A percentile compares a stretch with the other conserved stretches of the same genome.
Evolutionary conservation across 2,888 invertebrate species (phyloP).

Genomic region (Synanthedon andrenaeformis): DNA sequence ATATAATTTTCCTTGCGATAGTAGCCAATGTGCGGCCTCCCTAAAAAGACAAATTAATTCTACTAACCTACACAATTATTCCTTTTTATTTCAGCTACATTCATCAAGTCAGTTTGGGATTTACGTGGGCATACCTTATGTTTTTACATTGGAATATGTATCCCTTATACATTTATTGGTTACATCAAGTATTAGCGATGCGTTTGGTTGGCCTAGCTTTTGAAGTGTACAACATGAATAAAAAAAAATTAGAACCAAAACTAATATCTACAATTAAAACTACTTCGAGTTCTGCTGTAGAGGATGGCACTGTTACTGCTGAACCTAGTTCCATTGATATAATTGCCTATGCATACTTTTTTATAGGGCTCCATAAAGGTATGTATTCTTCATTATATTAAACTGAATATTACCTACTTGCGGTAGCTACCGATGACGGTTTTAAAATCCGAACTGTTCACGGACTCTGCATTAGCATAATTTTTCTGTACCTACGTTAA

Average conservation of each 20-base stretch:
- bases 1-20: too few species aligned
- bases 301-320: slow-evolving; percentile 5
- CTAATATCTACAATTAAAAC: slow-evolving; percentile 2
- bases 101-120: slow-evolving; percentile 76
- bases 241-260: slow-evolving; percentile 24
- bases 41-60: too few species aligned
- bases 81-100: slow-evolving; percentile 70
- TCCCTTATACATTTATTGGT: slow-evolving; percentile 77
- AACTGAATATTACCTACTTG: neutral
- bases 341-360: slow-evolving; percentile 83
- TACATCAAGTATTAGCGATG: slow-evolving; percentile 85
- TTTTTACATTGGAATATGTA: slow-evolving; percentile 79
- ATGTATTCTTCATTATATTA: slow-evolving; percentile 8
- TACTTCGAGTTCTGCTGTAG: slow-evolving; percentile 10
- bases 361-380: slow-evolving; percentile 89
- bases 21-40: too few species aligned
- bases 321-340: slow-evolving; percentile 72
- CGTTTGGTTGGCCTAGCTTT: slow-evolving; percentile 86
- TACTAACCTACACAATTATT: neutral
- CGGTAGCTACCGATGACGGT: neutral
- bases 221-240: slow-evolving; percentile 69
- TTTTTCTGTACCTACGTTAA: too few species aligned
- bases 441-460: neutral
- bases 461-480: too few species aligned
- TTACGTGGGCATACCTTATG: slow-evolving; percentile 82